These are phyloP conservation scores for Campylomormyrus tamandua DNA, from an alignment of 2,113 vertebrate species.

Conservation along the genomic window DNA sequence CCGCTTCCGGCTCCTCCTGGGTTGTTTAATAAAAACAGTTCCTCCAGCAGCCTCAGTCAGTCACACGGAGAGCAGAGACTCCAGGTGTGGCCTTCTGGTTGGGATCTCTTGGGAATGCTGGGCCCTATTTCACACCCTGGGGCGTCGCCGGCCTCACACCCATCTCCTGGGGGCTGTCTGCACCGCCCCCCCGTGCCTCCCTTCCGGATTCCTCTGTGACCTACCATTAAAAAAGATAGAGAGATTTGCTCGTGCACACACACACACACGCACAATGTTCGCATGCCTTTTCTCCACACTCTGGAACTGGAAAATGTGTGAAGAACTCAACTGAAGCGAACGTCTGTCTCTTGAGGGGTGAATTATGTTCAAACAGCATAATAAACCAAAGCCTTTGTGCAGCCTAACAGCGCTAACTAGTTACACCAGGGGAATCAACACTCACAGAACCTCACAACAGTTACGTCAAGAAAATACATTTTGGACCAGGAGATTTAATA, in stretches of 20 bases:
- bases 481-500: neutral
- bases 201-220: conserved; percentile 48
- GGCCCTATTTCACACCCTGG: conserved; percentile 14
- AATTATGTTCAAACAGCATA: neutral
- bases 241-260: neutral
- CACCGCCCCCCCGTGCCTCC: conserved; percentile 45
- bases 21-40: neutral
- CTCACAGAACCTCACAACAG: neutral
- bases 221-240: conserved; percentile 41
- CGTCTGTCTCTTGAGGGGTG: neutral
- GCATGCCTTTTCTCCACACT: neutral
- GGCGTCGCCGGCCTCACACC: neutral
- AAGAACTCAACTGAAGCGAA: neutral
- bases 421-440: neutral
- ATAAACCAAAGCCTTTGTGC: neutral
- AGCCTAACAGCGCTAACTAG: neutral
- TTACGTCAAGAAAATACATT: neutral
- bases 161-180: neutral
- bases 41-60: neutral
- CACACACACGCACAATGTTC: no score
- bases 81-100: neutral
- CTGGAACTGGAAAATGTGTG: neutral
- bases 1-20: neutral
- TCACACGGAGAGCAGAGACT: neutral
- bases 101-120: neutral